Base-by-base conservation (phyloP, 2,888 invertebrate genomes). In the Tricholauxania praeusta region DNA sequence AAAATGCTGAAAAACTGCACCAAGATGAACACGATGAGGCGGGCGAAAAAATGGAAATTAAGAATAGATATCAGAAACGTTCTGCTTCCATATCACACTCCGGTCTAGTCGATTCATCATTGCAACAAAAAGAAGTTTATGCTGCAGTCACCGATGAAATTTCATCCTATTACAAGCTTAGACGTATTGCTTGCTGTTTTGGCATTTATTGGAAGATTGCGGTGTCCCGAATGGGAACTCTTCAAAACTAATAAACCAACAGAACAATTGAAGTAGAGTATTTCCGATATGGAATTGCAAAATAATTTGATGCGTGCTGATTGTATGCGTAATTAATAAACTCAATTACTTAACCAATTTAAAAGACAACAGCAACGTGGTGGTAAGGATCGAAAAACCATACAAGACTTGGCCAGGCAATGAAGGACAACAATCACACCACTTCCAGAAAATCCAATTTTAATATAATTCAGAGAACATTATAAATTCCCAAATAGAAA, bases 291-390 rank as follows among this genome's bases (percentile, higher is more conserved):
- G 71, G 86, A 86, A 70, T 68, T 87, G 51, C 83, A 85, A 66
- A 86, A 86, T 73, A 86, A 85, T 78, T 77, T 86, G 12, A 83
- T 86, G 81, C 81, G 86, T 2, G 85, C 85, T 12, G 87, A 52
- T 78, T 87, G 22, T n/a, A n/a, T n/a, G n/a, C n/a, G n/a, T n/a
- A n/a, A n/a, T n/a, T n/a, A n/a, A n/a, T n/a, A n/a, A n/a, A n/a
- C n/a, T n/a, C n/a, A n/a, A n/a, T n/a, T n/a, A n/a, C n/a, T n/a
- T n/a, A n/a, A n/a, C n/a, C n/a, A n/a, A n/a, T n/a, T n/a, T n/a
- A n/a, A n/a, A n/a, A n/a, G n/a, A n/a, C n/a, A n/a, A n/a, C n/a
- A n/a, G n/a, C n/a, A n/a, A n/a, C n/a, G n/a, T n/a, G n/a, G n/a
- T n/a, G n/a, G n/a, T n/a, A n/a, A n/a, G n/a, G n/a, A n/a, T n/a